Evolutionary conservation across 2,113 vertebrate species (phyloP), one percentile per base, ranked within the genome.

Genomic region (Chinchilla lanigera): DNA sequence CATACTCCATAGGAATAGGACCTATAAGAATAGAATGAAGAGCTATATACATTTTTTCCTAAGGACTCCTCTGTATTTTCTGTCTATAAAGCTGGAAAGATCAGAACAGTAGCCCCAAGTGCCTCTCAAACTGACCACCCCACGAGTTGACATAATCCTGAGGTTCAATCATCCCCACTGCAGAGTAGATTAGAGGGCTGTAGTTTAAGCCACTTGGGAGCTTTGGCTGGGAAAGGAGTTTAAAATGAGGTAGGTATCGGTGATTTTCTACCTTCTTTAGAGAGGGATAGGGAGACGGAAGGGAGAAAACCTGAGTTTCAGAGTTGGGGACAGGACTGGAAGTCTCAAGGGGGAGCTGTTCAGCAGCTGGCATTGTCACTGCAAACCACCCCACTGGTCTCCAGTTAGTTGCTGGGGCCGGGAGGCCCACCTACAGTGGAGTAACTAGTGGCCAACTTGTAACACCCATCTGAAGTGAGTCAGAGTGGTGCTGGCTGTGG

Each of bases 111-210:
- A 84, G 61, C 3, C 60, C 78, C 6, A 50, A 52, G 52, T 14
- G 58, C 80, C 85, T 78, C 30, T 87, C 54, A 75, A 54, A 56
- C 26, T 69, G 56, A 60, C 69, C 56, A 75, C 7, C 28, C 30
- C 8, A 2, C 8, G 67, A 41, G 19, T 13, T 89, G 56, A 78
- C 44, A 20, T 52, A 47, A 65, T 44, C 38, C 41, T 13, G 0
- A 38, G n/a, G 22, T 2, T 5, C 0, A 0, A 58, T 33, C 0
- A 47, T 65, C 20, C 30, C 26, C 14, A 56, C 4, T 16, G 17
- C 9, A 33, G 19, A 61, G 50, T 11, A 14, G 41, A 77, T 47
- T 4, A 73, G 14, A 84, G 26, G 73, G 13, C 71, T 89, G 5
- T 7, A 35, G 44, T 86, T n/a, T 86, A 88, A 86, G 28, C 33